Conservation (phyloP, 2,888 invertebrate species). For the Tribolium freemani region DNA sequence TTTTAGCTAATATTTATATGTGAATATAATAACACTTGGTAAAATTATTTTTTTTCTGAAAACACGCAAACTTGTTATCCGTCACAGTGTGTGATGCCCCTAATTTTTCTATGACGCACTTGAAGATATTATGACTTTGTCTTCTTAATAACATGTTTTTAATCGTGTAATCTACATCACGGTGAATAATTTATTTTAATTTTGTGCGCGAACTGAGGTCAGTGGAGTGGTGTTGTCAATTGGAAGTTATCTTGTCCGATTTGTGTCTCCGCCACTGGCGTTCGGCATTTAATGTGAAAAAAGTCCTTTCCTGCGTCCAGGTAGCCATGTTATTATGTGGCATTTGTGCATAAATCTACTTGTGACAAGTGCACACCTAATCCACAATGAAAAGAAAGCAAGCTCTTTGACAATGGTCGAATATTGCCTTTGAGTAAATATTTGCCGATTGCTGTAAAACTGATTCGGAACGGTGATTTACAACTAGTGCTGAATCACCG, state of each 20-base stretch:
- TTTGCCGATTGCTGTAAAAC: slow-evolving; percentile 65
- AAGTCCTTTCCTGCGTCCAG: slow-evolving; percentile 45
- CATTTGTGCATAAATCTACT: slow-evolving; percentile 66
- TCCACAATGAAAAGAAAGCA: slow-evolving; percentile 61
- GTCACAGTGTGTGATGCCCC: not conserved
- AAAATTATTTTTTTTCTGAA: not conserved
- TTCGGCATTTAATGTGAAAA: slow-evolving; percentile 3
- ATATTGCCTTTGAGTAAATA: slow-evolving; percentile 66
- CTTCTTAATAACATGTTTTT: not conserved
- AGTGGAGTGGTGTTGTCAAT: not conserved
- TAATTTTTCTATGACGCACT: not conserved
- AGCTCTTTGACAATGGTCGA: slow-evolving; percentile 57
- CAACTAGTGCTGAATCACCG: slow-evolving; percentile 63
- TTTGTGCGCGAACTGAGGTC: not conserved
- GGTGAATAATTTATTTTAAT: not conserved
- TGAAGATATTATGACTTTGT: not conserved
- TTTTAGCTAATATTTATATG: not conserved
- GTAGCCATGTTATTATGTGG: slow-evolving; percentile 56
- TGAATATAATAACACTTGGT: not conserved
- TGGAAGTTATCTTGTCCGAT: not conserved
- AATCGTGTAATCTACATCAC: not conserved
- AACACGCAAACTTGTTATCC: not conserved
- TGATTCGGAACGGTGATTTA: slow-evolving; percentile 64
- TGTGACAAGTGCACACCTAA: slow-evolving; percentile 65
- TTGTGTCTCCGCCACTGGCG: slow-evolving; percentile 13